Percentiles rank a stretch among this genome's conserved stretches.
These are phyloP conservation scores for Polydrusus pterygomalis DNA, from an alignment of 2,888 invertebrate species.

Conservation along the genomic window DNA sequence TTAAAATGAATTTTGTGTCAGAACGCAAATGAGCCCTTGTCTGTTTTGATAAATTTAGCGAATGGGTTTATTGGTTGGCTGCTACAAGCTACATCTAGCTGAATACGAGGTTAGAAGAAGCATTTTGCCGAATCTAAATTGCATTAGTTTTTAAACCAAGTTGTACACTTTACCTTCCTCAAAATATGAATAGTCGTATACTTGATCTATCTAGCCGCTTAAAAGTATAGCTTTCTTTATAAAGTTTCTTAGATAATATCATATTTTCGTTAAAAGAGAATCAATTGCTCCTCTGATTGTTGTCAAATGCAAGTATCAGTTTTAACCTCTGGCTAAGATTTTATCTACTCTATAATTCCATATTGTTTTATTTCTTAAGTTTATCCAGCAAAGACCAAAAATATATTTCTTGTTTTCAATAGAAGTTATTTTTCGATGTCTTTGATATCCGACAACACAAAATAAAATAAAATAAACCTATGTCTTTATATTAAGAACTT, in stretches of 20 bases:
- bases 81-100: constrained; percentile 12
- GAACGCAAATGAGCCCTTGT: constrained; percentile 50
- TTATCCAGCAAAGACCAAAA: not conserved
- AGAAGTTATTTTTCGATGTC: not conserved
- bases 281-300: not conserved
- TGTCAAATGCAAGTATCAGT: not conserved
- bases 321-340: not conserved
- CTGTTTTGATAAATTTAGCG: constrained; percentile 44
- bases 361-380: not conserved
- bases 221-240: too few relatives aligned
- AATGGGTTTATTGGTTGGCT: constrained; percentile 24
- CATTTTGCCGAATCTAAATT: not conserved
- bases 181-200: too few relatives aligned
- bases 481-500: not conserved
- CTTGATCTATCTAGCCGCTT: too few relatives aligned
- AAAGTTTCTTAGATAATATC: too few relatives aligned
- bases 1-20: constrained; percentile 48
- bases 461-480: constrained; percentile 1
- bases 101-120: not conserved
- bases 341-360: not conserved
- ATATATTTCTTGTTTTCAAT: not conserved
- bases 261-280: not conserved
- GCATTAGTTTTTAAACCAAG: not conserved
- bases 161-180: too few relatives aligned
- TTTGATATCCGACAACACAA: not conserved